Base-by-base conservation (phyloP, 2,113 vertebrate genomes). In the Labeo rohita region DNA sequence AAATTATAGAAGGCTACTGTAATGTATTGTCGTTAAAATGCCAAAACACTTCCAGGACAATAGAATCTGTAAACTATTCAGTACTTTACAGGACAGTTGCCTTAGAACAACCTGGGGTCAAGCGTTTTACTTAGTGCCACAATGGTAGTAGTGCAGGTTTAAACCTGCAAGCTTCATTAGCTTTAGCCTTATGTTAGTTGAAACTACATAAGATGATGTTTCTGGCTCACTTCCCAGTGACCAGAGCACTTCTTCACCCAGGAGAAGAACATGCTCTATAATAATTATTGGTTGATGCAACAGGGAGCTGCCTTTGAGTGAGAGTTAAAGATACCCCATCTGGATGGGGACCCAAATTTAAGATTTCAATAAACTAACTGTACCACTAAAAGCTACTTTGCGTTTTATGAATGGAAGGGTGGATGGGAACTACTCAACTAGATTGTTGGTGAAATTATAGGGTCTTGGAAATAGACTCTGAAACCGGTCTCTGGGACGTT, bases 361-460 rank as follows among this genome's bases (percentile, higher is more conserved):
- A 95, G 93, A 92, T 93, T 95, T 94, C 93, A 94, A 95, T 95
- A 95, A 95, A 94, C 93, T 94, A 86, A 72, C 86, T 45, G 92
- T 92, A 95, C 95, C 95, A 93, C 95, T 95, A 95, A 95, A 90
- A 95, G 91, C 91, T 91, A 94, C 92, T 93, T 95, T 93, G 90
- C 91, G 92, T 94, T 93, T 95, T 92, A 95, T 94, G 95, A 95
- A 95, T 95, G 94, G 92, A 89, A 94, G 93, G 91, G 92, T 92
- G 91, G 92, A 93, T 50, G 80, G 91, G 91, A 91, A 90, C 94
- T 91, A 89, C 85, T 90, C 39, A 82, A 91, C 91, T 78, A 91
- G 92, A 93, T 94, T 93, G 92, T 89, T 91, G 90, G 92, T 83
- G 89, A 95, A 95, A 95, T 95, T 95, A 95, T 91, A 95, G 93